phyloP scores from a whole-genome alignment of 1,140 invertebrate genomes.

The Diachasmimorpha longicaudata region DNA sequence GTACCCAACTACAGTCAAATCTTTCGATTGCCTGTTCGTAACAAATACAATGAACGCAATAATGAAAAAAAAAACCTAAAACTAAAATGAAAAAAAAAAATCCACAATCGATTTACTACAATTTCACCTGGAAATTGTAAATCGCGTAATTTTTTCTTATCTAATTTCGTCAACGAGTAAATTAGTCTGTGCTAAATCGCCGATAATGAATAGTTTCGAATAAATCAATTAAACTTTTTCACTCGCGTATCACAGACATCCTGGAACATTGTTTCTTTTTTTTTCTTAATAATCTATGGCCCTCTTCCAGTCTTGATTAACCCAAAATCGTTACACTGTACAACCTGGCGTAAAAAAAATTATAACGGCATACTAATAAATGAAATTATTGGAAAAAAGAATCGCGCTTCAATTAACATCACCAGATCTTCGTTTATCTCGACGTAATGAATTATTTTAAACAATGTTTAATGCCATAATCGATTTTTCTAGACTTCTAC shows the following conservation, averaged over 20 bases:
- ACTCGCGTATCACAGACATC: neutral
- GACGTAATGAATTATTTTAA: neutral
- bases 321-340: conserved; percentile 22
- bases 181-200: conserved; percentile 10
- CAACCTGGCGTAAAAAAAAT: conserved; percentile 27
- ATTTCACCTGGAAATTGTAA: conserved; percentile 39
- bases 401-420: neutral
- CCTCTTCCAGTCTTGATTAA: conserved; percentile 7
- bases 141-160: conserved; percentile 35
- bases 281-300: conserved; percentile 16
- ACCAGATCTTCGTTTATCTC: neutral
- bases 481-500: neutral
- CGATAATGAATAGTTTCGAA: neutral
- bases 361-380: neutral
- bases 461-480: neutral
- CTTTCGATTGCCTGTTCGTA: conserved; percentile 1
- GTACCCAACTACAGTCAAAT: neutral
- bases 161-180: conserved; percentile 21
- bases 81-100: conserved; percentile 37
- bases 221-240: too few species aligned
- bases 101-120: conserved; percentile 36
- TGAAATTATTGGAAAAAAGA: neutral
- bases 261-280: neutral
- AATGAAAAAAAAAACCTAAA: conserved; percentile 33
- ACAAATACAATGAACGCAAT: conserved; percentile 33